A percentile compares a stretch with the other conserved stretches of the same genome.
Evolutionary conservation across 2,888 invertebrate genomes (phyloP).

Genomic region (Pardosa pseudoannulata): DNA sequence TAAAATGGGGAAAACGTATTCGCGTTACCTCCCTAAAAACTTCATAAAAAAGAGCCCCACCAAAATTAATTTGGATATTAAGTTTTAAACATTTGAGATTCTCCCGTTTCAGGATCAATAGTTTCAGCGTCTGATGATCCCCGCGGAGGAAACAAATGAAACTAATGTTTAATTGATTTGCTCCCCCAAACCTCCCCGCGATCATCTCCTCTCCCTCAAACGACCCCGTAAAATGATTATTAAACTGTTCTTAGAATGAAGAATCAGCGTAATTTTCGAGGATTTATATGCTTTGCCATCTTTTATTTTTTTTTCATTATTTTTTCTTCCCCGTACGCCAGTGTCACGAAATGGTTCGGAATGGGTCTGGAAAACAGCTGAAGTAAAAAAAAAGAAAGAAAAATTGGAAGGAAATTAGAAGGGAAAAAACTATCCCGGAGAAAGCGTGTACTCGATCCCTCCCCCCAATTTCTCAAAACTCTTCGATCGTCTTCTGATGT

Average conservation of each 20-base stretch:
- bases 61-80: too few species aligned
- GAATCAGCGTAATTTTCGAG: conserved; percentile 50
- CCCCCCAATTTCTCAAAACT: conserved; percentile 64
- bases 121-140: neutral
- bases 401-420: neutral
- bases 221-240: conserved; percentile 28
- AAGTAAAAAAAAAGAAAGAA: conserved; percentile 3
- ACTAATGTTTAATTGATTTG: conserved; percentile 33
- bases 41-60: too few species aligned
- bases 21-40: too few species aligned
- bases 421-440: neutral
- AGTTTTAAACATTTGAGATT: neutral
- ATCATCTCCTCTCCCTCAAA: neutral
- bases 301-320: too few species aligned
- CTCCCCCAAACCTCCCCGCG: conserved; percentile 14
- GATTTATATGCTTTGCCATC: conserved; percentile 52
- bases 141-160: neutral
- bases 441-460: conserved; percentile 29
- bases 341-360: conserved; percentile 35
- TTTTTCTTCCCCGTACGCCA: neutral
- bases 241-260: conserved; percentile 36
- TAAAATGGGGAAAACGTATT: too few species aligned
- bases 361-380: neutral
- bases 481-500: conserved; percentile 36
- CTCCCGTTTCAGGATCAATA: neutral